Base-by-base conservation (phyloP, 2,113 vertebrate species). In the Scalopus aquaticus region DNA sequence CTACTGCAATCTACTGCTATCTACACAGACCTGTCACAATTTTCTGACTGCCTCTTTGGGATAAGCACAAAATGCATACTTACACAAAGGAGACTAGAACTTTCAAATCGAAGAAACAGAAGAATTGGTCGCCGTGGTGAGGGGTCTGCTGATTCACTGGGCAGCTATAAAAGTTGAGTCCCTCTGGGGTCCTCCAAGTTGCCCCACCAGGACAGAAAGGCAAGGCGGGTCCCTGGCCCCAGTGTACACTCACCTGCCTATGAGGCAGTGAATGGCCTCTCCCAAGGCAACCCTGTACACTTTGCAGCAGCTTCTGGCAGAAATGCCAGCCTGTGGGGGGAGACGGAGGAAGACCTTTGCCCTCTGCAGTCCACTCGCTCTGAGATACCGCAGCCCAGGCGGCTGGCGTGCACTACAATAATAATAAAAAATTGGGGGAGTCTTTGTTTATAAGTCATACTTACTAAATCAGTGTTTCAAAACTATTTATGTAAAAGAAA, bases 401-500 rank as follows among this genome's bases (percentile, higher is more conserved):
- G 2, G 70, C 72, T 1, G 4, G 72, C 83, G 70, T 83, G 51
- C 4, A 88, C 51, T 87, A 46, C 69, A 46, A 82, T 72, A 56
- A 46, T 3, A 30, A n/a, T 64, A 51, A n/a, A 84, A 0, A 0
- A 70, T 28, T 56, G 77, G 83, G 62, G 83, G 74, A 95, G 76
- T 95, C 96, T 91, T 74, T 91, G 90, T 96, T 96, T 96, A 76
- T 77, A 69, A 3, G 44, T 86, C 92, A 94, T 35, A 56, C 84
- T 93, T 35, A 2, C 92, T 93, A 94, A 96, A 96, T 82, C 90
- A 85, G 81, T 44, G 82, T 94, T 93, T 96, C 91, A 56, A 60
- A 88, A 89, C 60, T 22, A 51, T 95, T 93, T 96, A 91, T 60
- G 90, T 74, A 80, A 82, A 96, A 97, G 85, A 28, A 87, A 89